These are phyloP conservation scores for Euthynnus affinis DNA, from an alignment of 2,797 vertebrate species.

Conservation along the genomic window DNA sequence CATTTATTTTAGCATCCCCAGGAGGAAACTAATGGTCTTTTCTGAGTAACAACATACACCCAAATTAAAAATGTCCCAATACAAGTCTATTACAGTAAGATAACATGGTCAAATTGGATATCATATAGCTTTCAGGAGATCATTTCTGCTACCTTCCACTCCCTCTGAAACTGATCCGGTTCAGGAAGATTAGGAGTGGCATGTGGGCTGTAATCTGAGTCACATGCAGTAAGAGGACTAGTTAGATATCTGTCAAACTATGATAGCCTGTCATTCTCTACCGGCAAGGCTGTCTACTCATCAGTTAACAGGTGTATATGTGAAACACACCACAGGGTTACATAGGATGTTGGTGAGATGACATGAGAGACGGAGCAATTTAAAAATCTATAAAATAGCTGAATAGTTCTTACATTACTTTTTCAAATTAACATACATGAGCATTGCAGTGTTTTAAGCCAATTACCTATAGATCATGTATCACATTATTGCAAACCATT, in stretches of 20 bases:
- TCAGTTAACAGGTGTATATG: background rate
- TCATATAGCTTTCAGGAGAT: conserved; percentile 57
- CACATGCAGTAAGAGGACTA: conserved; percentile 74
- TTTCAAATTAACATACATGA: background rate
- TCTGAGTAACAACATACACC: background rate
- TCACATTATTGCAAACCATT: background rate
- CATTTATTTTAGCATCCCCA: background rate
- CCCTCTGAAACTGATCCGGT: conserved; percentile 78
- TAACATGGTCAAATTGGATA: conserved; percentile 42
- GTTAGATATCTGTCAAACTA: conserved; percentile 63
- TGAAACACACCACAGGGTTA: background rate
- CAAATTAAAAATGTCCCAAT: background rate
- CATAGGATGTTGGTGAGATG: background rate
- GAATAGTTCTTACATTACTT: background rate
- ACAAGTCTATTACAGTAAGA: conserved; percentile 34
- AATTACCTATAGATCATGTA: background rate
- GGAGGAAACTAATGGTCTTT: background rate
- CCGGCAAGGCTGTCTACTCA: background rate
- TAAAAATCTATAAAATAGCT: background rate
- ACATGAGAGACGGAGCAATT: background rate
- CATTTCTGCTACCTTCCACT: conserved; percentile 60
- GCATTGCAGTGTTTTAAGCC: background rate
- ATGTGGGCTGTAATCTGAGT: conserved; percentile 80
- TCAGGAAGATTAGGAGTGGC: conserved; percentile 77
- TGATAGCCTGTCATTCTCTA: conserved; percentile 27